phyloP scores from a whole-genome alignment of 2,113 vertebrate species.

The Crotalus tigris region DNA sequence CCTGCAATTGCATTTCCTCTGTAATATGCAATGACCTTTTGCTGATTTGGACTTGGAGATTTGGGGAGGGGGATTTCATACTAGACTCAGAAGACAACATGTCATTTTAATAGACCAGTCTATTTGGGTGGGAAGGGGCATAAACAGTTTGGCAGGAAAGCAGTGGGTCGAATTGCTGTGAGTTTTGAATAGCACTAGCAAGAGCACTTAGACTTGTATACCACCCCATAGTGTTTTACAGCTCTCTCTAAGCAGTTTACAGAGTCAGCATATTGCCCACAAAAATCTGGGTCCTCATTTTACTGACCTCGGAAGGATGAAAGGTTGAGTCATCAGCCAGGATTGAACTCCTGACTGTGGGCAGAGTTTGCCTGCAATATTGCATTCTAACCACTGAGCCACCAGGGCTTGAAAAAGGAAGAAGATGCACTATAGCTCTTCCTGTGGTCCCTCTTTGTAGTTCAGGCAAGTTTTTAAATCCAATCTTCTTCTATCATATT shows the following conservation, averaged over 20 bases:
- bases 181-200: not conserved
- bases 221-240: not conserved
- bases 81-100: not conserved
- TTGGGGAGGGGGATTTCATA: not conserved
- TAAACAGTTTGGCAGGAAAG: not conserved
- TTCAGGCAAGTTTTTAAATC: not conserved
- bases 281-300: not conserved
- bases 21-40: not conserved
- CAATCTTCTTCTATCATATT: not conserved
- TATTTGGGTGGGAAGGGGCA: not conserved
- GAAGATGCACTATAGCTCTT: not conserved
- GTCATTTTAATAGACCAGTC: not conserved
- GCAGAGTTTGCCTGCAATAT: not conserved
- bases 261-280: not conserved
- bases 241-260: not conserved
- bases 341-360: not conserved
- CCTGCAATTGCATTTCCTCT: not conserved
- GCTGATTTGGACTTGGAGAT: not conserved
- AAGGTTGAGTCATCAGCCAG: not conserved
- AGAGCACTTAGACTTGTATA: not conserved
- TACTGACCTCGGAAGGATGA: not conserved
- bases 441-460: not conserved
- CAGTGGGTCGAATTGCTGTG: not conserved
- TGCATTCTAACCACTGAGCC: too few species aligned
- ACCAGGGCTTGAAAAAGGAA: not conserved